Conservation (phyloP, 1,140 invertebrate species). For the Spodoptera litura region DNA sequence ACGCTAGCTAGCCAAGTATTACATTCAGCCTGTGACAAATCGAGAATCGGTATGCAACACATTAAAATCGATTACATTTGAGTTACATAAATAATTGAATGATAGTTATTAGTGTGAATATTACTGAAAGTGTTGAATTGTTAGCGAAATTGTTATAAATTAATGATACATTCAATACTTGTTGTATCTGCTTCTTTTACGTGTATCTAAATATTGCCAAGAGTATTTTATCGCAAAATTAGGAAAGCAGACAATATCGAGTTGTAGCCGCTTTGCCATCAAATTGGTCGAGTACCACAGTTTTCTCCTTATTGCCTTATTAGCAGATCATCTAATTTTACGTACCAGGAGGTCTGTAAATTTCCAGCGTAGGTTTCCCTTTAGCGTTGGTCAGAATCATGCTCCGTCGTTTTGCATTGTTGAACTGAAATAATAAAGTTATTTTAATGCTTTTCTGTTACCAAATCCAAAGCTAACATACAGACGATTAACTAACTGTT, state of each 20-base stretch:
- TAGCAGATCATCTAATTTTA: background rate
- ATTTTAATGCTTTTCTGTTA: background rate
- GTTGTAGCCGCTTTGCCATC: too few relatives aligned
- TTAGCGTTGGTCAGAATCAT: constrained; percentile 86
- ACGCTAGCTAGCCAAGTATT: constrained; percentile 70
- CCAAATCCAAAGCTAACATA: background rate
- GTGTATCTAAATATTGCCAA: too few relatives aligned
- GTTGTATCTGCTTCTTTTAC: too few relatives aligned
- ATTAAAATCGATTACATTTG: constrained; percentile 46
- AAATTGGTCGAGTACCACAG: too few relatives aligned
- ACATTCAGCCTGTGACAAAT: constrained; percentile 47
- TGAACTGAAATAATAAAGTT: constrained; percentile 75
- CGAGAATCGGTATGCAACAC: background rate
- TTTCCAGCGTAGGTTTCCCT: constrained; percentile 93
- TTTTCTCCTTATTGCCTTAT: too few relatives aligned
- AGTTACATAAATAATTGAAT: constrained; percentile 10
- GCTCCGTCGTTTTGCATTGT: constrained; percentile 86
- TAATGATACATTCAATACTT: too few relatives aligned
- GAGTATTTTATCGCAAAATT: too few relatives aligned
- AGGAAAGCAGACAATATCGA: too few relatives aligned
- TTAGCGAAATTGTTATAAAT: background rate
- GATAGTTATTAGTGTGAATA: background rate
- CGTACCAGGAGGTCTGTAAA: constrained; percentile 94
- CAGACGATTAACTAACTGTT: background rate
- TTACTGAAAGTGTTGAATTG: background rate